These are phyloP conservation scores for Philereme vetulata DNA, from an alignment of 2,888 invertebrate species.

Conservation along the genomic window DNA sequence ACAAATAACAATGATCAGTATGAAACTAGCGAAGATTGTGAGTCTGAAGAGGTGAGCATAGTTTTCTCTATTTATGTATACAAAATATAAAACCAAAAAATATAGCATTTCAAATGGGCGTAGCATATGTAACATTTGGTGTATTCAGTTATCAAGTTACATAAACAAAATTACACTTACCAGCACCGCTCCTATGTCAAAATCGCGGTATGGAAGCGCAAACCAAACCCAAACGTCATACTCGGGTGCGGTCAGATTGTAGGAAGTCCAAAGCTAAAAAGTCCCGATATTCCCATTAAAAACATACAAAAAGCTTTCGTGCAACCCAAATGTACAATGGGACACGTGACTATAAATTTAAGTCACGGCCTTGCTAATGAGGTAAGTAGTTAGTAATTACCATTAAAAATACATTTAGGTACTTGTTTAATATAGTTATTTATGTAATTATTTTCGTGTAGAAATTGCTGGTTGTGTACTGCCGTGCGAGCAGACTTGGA, in stretches of 20 bases:
- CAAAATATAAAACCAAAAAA: too few relatives aligned
- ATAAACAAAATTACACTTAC: too few relatives aligned
- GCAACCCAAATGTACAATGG: constrained; percentile 1
- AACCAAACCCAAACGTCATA: too few relatives aligned
- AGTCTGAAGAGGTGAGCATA: constrained; percentile 59
- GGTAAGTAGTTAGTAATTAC: constrained; percentile 8
- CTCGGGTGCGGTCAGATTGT: too few relatives aligned
- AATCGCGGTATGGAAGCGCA: too few relatives aligned
- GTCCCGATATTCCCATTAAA: neutral
- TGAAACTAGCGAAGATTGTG: constrained; percentile 62
- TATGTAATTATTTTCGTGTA: constrained; percentile 10
- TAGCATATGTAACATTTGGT: too few relatives aligned
- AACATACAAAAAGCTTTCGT: constrained; percentile 11
- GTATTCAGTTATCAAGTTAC: too few relatives aligned
- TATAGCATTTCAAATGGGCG: too few relatives aligned
- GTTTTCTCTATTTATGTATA: neutral
- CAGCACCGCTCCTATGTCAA: too few relatives aligned
- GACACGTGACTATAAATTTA: constrained; percentile 5
- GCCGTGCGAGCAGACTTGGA: constrained; percentile 87
- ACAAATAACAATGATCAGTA: constrained; percentile 43
- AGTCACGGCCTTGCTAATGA: constrained; percentile 5
- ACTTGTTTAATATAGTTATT: neutral
- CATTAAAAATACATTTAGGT: constrained; percentile 10
- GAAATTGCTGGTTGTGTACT: constrained; percentile 84
- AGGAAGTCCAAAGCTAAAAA: too few relatives aligned